These are phyloP conservation scores for Pseudolaguvia tuberculata DNA, from an alignment of 2,113 vertebrate genomes.

Conservation along the genomic window DNA sequence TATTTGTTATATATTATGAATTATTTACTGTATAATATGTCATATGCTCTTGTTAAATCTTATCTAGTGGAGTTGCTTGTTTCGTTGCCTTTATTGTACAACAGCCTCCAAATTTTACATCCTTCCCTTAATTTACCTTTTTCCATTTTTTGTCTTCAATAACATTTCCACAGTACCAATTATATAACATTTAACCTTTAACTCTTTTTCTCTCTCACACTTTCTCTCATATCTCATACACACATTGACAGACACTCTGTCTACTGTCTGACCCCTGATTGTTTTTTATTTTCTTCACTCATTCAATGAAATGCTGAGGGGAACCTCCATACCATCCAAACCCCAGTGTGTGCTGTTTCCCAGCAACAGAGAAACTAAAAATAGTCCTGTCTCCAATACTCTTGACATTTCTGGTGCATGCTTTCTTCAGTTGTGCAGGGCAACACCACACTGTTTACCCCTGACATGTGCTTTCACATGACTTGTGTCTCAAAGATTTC, in stretches of 20 bases:
- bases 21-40: background rate
- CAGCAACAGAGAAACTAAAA: slow-evolving; percentile 77
- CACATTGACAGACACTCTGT: background rate
- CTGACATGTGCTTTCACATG: slow-evolving; percentile 27
- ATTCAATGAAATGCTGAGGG: slow-evolving; percentile 67
- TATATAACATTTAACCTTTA: background rate
- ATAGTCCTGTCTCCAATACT: slow-evolving; percentile 74
- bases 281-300: slow-evolving; percentile 38
- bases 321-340: slow-evolving; percentile 67
- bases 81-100: background rate
- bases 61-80: background rate
- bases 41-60: background rate
- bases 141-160: slow-evolving; percentile 27
- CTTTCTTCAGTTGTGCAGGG: slow-evolving; percentile 63
- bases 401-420: slow-evolving; percentile 73
- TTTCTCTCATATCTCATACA: background rate
- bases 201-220: slow-evolving; percentile 8
- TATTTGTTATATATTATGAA: background rate
- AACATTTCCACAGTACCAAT: slow-evolving; percentile 26
- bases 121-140: slow-evolving; percentile 13
- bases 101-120: slow-evolving; percentile 8
- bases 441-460: slow-evolving; percentile 37
- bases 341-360: slow-evolving; percentile 70
- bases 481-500: background rate
- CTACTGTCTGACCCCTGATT: slow-evolving; percentile 6